Base-by-base conservation (phyloP, 2,888 invertebrate genomes). In the Apoderus coryli region DNA sequence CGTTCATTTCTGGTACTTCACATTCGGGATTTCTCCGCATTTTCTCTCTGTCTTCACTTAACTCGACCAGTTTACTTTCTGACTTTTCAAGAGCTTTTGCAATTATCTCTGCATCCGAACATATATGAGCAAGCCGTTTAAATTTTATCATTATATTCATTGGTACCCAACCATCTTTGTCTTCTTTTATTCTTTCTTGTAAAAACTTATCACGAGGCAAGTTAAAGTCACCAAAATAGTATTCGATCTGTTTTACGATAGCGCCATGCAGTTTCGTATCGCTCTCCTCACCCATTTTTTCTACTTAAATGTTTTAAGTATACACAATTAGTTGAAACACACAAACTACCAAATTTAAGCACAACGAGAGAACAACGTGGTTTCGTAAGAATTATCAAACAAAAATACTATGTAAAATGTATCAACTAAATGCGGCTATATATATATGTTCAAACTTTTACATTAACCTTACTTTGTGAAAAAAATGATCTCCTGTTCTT, bases 101-200 rank as follows among this genome's bases (percentile, higher is more conserved):
- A 39, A 96, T 86, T 1, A 72, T 64, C 14, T 70, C 65, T 0
- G 60, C 41, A 44, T 92, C 82, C 2, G 61, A 68, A 1, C 75
- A 69, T 9, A 95, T 53, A 16, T 69, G 61, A 0, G 78, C 68
- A 12, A 96, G 66, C 12, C 93, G 69, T 56, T 93, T 90, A 56
- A 96, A 98, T 35, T 76, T 88, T 26, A 82, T 60, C 58, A 98
- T 68, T 0, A 81, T 72, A 0, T 77, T 72, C 25, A 96, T 54
- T 0, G 85, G 72, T 11, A 98, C 72, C 96, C 96, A 89, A 3
- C 86, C 95, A 31, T 90, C 82, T n/a, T n/a, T n/a, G 42, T 89
- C 82, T 39, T 82, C 64, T 43, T 73, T 73, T 2, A 82, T 71
- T 59, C 90, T 79, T 37, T 84, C 82, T 44, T 76, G 72, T n/a